These are phyloP conservation scores for Meliscaeva auricollis DNA, from an alignment of 2,888 invertebrate species.

Conservation along the genomic window DNA sequence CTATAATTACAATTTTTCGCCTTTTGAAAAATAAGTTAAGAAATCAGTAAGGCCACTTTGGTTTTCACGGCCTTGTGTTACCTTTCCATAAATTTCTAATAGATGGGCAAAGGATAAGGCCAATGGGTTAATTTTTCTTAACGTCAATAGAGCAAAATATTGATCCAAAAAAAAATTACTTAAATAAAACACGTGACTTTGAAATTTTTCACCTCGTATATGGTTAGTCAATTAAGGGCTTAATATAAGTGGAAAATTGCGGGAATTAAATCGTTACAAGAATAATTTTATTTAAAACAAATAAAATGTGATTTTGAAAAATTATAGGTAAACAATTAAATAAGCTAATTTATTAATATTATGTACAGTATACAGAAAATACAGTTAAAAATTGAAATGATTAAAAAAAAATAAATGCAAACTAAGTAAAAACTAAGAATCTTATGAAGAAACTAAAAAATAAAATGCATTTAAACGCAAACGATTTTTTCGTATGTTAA, in stretches of 20 bases:
- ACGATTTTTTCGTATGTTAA: conserved; percentile 6
- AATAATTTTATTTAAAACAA: not conserved
- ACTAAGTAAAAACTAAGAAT: conserved; percentile 23
- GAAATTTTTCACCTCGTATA: too few species aligned
- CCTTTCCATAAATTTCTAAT: too few species aligned
- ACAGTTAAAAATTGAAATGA: conserved; percentile 41
- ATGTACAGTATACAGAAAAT: conserved; percentile 57
- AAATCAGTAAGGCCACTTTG: too few species aligned
- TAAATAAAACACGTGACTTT: too few species aligned
- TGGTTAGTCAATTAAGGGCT: too few species aligned
- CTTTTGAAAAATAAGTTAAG: too few species aligned
- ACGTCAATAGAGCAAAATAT: too few species aligned
- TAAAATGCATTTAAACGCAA: conserved; percentile 63
- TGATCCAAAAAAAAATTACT: too few species aligned
- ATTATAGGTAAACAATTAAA: not conserved
- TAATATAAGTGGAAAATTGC: not conserved
- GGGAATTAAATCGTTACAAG: not conserved
- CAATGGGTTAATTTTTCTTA: too few species aligned
- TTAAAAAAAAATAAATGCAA: conserved; percentile 54
- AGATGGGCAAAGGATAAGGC: too few species aligned
- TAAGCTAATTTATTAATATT: conserved; percentile 23
- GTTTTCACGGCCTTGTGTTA: too few species aligned
- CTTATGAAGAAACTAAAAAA: conserved; percentile 57
- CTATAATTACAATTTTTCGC: too few species aligned
- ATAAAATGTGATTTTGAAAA: conserved; percentile 1